Percentiles rank a stretch among this genome's conserved stretches.
Evolutionary conservation across 2,888 invertebrate species (phyloP).

Genomic region (Aspidiotus destructor): DNA sequence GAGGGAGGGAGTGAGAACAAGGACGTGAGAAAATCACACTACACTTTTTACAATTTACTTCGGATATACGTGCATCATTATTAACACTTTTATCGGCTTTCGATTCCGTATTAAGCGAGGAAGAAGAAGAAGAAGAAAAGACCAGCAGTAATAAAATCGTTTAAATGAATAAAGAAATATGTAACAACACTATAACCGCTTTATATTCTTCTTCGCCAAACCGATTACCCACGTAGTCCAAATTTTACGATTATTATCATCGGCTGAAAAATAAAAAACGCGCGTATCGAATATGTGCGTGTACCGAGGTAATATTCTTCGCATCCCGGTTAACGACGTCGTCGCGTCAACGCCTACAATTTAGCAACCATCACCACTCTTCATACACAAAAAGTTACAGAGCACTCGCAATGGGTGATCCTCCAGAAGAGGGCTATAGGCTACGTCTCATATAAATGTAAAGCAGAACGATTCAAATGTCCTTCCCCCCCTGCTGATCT

Average conservation of each 20-base stretch:
- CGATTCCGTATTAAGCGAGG: no score
- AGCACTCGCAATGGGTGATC: no score
- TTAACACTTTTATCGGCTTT: conserved; percentile 1
- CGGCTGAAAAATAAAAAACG: not conserved
- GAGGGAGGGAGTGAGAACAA: not conserved
- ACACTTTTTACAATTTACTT: not conserved
- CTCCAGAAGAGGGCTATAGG: no score
- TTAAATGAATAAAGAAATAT: conserved; percentile 2
- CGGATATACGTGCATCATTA: not conserved
- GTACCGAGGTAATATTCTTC: not conserved
- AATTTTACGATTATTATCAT: conserved; percentile 2
- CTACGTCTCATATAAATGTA: no score
- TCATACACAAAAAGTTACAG: no score
- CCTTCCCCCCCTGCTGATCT: no score
- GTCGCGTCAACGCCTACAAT: not conserved
- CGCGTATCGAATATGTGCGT: not conserved
- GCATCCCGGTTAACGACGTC: conserved; percentile 1
- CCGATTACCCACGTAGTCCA: conserved; percentile 2
- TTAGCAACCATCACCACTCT: no score
- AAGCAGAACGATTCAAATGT: no score
- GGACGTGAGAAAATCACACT: not conserved
- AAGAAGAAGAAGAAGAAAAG: conserved; percentile 1
- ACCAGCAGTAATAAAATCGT: not conserved
- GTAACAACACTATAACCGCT: not conserved
- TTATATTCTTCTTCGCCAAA: not conserved